A percentile compares a stretch with the other conserved stretches of the same genome.
These are phyloP conservation scores for Pyrgus malvae DNA, from an alignment of 2,888 invertebrate genomes.

Conservation along the genomic window DNA sequence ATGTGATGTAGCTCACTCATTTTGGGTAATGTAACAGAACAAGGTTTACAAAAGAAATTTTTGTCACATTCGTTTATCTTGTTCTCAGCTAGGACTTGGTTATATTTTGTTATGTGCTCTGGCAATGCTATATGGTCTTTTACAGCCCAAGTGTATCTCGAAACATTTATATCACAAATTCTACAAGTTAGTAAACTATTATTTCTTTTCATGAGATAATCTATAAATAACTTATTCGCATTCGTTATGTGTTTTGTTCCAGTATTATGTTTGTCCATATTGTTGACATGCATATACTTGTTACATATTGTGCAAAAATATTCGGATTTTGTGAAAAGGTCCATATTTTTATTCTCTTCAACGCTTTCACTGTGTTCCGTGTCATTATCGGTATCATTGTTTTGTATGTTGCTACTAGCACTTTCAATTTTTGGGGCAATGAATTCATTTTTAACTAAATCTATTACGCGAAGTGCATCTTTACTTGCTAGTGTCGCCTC, in stretches of 20 bases:
- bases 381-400: background rate
- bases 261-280: background rate
- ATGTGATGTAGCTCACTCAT: background rate
- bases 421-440: background rate
- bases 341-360: background rate
- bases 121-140: background rate
- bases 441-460: background rate
- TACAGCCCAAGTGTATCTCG: background rate
- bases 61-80: background rate
- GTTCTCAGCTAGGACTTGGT: background rate
- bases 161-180: background rate
- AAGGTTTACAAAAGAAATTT: background rate
- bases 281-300: conserved; percentile 5
- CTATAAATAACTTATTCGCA: background rate
- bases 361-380: background rate
- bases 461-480: too few species aligned
- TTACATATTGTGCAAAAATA: conserved; percentile 1
- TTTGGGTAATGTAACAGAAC: background rate
- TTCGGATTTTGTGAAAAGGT: too few species aligned
- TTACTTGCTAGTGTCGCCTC: too few species aligned
- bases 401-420: background rate
- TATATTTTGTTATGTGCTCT: background rate
- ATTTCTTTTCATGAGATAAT: conserved; percentile 3
- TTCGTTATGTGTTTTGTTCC: conserved; percentile 4
- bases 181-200: background rate